Evolutionary conservation across 1,140 invertebrate species (phyloP), one percentile per base, ranked within the genome.

Genomic region (Heliothis subflexa): DNA sequence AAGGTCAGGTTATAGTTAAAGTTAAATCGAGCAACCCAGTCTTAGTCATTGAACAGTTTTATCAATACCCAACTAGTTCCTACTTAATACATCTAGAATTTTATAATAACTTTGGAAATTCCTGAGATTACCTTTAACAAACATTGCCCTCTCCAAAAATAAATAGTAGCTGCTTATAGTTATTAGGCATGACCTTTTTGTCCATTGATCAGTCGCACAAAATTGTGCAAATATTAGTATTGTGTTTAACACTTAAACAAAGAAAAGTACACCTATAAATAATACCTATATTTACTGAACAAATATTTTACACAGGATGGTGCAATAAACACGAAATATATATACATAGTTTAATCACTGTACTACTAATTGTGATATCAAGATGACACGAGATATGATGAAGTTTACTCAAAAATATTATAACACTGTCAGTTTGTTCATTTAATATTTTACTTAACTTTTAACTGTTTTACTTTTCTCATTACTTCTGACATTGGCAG

Each of bases 231-330:
- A 47, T 66, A 13, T 40, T 16, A 64, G 47, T 18, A 49, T 18
- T 49, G 11, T 5, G 62, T 66, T 47, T 66, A 47, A 18, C 62
- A 47, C 28, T 66, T 13, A 47, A 66, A 66, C 40, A 66, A 66
- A 66, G 62, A 62, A 62, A 62, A 18, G 16, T 47, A 40, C 33
- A 40, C 33, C 33, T 40, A 66, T 66, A 40, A 66, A 66, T 66
- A 66, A 66, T 16, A 21, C 12, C 9, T 10, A 14, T 55, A 55
- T 9, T 66, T 21, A n/a, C 40, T 47, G 21, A 52, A 52, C 28
- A 70, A 52, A 11, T 52, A 28, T 16, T 45, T 14, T 14, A 62
- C 33, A 70, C 47, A 28, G 18, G 47, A 50, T 52, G 47, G 21
- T 68, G 64, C 25, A 16, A 50, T 70, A 52, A 7, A 3, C 12